phyloP scores from a whole-genome alignment of 2,888 invertebrate species.

The Nesidiocoris tenuis region DNA sequence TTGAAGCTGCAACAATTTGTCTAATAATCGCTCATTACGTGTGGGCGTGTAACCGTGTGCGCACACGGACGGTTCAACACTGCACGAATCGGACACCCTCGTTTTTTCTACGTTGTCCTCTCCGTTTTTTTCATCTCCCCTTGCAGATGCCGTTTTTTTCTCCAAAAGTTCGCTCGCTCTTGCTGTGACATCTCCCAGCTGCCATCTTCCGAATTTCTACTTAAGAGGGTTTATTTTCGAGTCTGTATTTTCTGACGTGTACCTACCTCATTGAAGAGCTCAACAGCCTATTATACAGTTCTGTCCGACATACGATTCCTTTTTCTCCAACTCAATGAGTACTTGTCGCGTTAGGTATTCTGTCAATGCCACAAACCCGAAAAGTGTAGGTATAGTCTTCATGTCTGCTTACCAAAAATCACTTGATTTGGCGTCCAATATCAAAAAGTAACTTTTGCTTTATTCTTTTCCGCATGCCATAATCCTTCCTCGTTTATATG shows the following conservation, averaged over 20 bases:
- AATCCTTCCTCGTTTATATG: no score
- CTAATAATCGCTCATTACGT: slow-evolving; percentile 29
- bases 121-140: slow-evolving; percentile 7
- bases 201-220: slow-evolving; percentile 20
- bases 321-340: no score
- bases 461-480: no score
- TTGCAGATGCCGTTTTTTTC: slow-evolving; percentile 34
- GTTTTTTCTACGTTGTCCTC: slow-evolving; percentile 5
- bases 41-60: slow-evolving; percentile 1
- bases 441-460: no score
- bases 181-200: slow-evolving; percentile 27
- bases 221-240: neutral
- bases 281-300: neutral
- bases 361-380: no score
- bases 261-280: neutral
- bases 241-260: neutral
- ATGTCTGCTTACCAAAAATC: no score
- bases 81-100: slow-evolving; percentile 30
- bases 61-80: neutral
- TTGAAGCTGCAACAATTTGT: slow-evolving; percentile 22
- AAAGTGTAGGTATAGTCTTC: no score
- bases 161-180: neutral
- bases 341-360: no score
- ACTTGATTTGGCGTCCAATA: no score
- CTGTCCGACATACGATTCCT: no score